phyloP scores from a whole-genome alignment of 1,140 invertebrate genomes.

The Drosophila nikananu region DNA sequence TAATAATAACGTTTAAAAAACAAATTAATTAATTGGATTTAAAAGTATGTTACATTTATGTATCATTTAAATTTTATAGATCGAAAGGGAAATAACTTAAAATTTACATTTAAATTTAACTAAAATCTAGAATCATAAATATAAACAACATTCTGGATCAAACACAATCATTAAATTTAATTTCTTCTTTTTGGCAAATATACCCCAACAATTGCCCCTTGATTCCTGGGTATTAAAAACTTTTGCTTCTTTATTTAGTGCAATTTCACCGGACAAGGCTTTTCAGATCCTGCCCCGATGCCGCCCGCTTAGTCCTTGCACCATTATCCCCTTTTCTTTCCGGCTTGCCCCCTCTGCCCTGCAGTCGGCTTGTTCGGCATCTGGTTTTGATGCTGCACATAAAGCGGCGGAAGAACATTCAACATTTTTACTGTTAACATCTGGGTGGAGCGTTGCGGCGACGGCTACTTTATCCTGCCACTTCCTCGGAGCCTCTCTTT shows the following conservation, averaged over 20 bases:
- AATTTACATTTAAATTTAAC: not conserved
- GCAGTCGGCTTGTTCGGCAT: slow-evolving; percentile 32
- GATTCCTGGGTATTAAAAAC: slow-evolving; percentile 24
- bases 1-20: no score
- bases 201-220: slow-evolving; percentile 8
- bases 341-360: slow-evolving; percentile 1
- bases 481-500: slow-evolving; percentile 16
- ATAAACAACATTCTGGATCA: not conserved
- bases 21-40: no score
- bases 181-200: not conserved
- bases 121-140: not conserved
- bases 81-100: no score
- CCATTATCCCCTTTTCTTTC: slow-evolving; percentile 8
- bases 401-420: slow-evolving; percentile 48
- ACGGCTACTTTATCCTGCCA: slow-evolving; percentile 16
- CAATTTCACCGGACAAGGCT: slow-evolving; percentile 38
- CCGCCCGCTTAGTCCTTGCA: slow-evolving; percentile 4
- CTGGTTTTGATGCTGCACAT: slow-evolving; percentile 54
- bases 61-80: no score
- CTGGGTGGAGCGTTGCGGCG: slow-evolving; percentile 27
- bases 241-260: slow-evolving; percentile 39
- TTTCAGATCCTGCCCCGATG: slow-evolving; percentile 2
- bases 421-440: slow-evolving; percentile 54
- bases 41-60: no score
- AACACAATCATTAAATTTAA: not conserved